Conservation (phyloP, 2,113 vertebrate species). For the Mugil cephalus region DNA sequence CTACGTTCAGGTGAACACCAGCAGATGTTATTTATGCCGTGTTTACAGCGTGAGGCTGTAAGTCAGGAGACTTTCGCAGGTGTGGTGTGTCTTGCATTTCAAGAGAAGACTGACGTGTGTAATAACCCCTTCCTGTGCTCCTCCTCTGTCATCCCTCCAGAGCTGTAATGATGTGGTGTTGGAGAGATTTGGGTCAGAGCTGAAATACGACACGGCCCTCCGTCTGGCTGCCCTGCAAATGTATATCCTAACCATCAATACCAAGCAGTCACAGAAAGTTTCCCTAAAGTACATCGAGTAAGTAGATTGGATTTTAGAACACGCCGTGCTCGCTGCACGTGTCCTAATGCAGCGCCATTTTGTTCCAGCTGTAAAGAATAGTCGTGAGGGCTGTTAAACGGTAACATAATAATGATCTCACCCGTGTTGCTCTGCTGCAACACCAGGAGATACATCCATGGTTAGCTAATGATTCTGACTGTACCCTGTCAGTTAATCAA, state of each 20-base stretch:
- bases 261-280: conserved; percentile 97
- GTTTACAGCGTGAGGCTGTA: not conserved
- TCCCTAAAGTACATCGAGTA: conserved; percentile 99
- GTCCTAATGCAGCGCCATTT: conserved; percentile 12
- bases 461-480: conserved; percentile 39
- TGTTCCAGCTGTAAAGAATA: not conserved
- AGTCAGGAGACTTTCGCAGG: not conserved
- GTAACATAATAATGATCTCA: conserved; percentile 14
- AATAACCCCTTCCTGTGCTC: conserved; percentile 41
- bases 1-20: conserved; percentile 92
- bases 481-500: conserved; percentile 24
- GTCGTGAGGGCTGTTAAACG: conserved; percentile 2
- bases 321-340: not conserved
- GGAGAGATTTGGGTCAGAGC: conserved; percentile 96
- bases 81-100: conserved; percentile 15
- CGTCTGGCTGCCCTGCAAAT: conserved; percentile 96
- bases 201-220: conserved; percentile 96
- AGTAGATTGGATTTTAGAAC: conserved; percentile 77
- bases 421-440: not conserved
- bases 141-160: conserved; percentile 75
- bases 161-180: conserved; percentile 98
- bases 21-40: not conserved
- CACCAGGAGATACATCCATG: conserved; percentile 5
- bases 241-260: conserved; percentile 97
- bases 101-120: conserved; percentile 29